A percentile compares a stretch with the other conserved stretches of the same genome.
These are phyloP conservation scores for Sebastes schlegelii DNA, from an alignment of 2,113 vertebrate species.

Conservation along the genomic window DNA sequence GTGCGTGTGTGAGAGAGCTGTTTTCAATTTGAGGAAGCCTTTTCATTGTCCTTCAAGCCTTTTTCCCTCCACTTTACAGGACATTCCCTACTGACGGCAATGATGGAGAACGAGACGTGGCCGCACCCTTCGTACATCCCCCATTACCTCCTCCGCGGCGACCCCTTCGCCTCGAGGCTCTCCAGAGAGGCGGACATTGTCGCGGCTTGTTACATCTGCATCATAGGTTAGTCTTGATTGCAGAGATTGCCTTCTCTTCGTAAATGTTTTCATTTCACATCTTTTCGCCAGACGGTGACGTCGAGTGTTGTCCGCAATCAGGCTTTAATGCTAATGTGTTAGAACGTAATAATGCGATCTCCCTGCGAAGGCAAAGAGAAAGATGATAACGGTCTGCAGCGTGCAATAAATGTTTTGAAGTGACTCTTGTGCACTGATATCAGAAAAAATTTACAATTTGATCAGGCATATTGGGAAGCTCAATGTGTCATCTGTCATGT, in stretches of 20 bases:
- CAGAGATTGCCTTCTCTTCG: not conserved
- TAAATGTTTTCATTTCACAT: not conserved
- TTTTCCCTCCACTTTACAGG: slow-evolving; percentile 62
- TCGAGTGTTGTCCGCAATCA: not conserved
- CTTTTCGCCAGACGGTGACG: not conserved
- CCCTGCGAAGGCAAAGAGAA: not conserved
- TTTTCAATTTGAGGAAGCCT: slow-evolving; percentile 14
- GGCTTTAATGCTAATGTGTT: not conserved
- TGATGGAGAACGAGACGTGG: slow-evolving; percentile 81
- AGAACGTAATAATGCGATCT: not conserved
- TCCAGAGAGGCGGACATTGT: slow-evolving; percentile 92
- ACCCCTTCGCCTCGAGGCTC: slow-evolving; percentile 92
- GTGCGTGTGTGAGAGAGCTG: not conserved
- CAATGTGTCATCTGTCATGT: not conserved
- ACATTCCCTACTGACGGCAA: slow-evolving; percentile 75
- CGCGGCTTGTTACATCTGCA: slow-evolving; percentile 90
- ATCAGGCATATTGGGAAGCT: not conserved
- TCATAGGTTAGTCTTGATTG: slow-evolving; percentile 87
- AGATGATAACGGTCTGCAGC: not conserved
- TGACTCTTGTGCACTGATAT: not conserved
- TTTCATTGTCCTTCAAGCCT: slow-evolving; percentile 15
- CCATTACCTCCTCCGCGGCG: slow-evolving; percentile 84
- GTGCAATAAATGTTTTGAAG: not conserved
- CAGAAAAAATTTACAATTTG: not conserved
- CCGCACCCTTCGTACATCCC: slow-evolving; percentile 78